Conservation (phyloP, 1,140 invertebrate species). For the Gryllus bimaculatus region DNA sequence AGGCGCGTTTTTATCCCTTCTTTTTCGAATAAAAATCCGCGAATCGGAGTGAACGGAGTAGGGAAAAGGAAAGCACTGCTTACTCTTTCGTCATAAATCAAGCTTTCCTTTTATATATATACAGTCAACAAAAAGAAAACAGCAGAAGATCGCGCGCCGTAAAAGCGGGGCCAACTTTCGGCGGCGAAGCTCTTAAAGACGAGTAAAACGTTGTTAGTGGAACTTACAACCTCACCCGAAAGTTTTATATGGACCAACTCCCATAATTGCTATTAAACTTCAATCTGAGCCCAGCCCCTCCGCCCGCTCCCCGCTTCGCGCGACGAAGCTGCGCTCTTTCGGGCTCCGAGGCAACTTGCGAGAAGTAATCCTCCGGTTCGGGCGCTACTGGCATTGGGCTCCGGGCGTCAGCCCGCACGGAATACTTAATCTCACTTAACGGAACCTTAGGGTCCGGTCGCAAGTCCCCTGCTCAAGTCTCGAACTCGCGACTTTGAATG, state of each 20-base stretch:
- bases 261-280: conserved; percentile 5
- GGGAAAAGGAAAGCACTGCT: neutral
- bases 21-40: neutral
- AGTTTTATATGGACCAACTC: conserved; percentile 1
- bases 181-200: neutral
- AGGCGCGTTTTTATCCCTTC: neutral
- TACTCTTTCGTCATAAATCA: neutral
- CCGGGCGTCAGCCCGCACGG: neutral
- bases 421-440: conserved; percentile 5
- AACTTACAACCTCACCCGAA: conserved; percentile 1
- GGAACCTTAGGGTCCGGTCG: neutral
- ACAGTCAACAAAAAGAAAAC: neutral
- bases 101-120: conserved; percentile 2
- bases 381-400: neutral
- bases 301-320: too few relatives aligned
- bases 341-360: neutral
- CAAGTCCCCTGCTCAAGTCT: too few relatives aligned
- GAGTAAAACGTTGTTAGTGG: neutral
- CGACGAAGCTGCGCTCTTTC: neutral
- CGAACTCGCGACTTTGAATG: too few relatives aligned
- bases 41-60: neutral
- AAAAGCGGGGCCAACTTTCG: neutral
- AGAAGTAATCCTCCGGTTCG: neutral
- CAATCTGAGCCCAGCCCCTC: neutral
- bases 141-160: neutral